These are phyloP conservation scores for Neopelma chrysocephalum DNA, from an alignment of 2,797 vertebrate species.

Conservation along the genomic window DNA sequence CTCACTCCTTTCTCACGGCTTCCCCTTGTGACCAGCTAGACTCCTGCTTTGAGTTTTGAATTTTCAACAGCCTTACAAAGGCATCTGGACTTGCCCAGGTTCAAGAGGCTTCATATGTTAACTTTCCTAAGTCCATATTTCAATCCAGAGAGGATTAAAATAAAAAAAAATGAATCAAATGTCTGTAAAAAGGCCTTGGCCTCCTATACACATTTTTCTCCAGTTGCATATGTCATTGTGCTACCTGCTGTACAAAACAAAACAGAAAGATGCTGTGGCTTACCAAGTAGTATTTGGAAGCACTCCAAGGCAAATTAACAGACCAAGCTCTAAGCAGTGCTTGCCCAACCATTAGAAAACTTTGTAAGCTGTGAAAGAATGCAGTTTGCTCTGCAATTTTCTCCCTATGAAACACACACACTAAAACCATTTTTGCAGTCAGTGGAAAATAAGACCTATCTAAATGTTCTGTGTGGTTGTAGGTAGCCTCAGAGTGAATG, in stretches of 20 bases:
- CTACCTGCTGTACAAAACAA: conserved; percentile 21
- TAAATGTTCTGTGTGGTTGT: background rate
- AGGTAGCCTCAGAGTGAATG: background rate
- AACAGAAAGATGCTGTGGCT: background rate
- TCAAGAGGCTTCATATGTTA: background rate
- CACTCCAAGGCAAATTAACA: conserved; percentile 24
- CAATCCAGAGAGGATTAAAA: background rate
- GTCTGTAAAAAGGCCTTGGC: background rate
- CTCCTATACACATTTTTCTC: background rate
- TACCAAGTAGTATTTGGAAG: conserved; percentile 35
- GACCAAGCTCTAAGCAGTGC: conserved; percentile 17
- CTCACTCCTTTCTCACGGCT: background rate
- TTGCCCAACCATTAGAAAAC: conserved; percentile 9
- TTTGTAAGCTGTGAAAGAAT: conserved; percentile 20
- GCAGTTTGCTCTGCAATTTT: conserved; percentile 22
- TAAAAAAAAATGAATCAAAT: background rate
- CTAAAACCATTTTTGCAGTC: conserved; percentile 7
- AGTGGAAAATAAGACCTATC: background rate
- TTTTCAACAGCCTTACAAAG: background rate
- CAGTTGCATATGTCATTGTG: background rate
- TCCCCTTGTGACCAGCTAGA: background rate
- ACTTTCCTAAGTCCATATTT: background rate
- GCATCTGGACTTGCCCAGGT: background rate
- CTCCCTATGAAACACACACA: background rate
- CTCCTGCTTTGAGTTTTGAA: background rate